Evolutionary conservation across 64 coral and sea anemone species (phyloP).

Genomic region (Porites lutea): DNA sequence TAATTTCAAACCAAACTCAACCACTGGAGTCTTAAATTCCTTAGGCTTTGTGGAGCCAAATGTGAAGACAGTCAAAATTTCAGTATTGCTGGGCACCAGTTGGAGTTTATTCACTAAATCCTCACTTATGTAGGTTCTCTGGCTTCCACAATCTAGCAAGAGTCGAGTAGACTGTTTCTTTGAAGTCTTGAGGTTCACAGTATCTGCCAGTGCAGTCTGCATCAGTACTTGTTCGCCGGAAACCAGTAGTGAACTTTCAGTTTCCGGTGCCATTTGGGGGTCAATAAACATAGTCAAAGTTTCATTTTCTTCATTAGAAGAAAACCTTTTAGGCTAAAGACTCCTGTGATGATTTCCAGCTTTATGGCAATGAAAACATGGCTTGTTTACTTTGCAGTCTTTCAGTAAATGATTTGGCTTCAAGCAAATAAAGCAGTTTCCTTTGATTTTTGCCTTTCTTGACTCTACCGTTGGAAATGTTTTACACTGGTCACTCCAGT

Average conservation of each 20-base stretch:
- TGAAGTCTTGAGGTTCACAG: slow-evolving; percentile 39
- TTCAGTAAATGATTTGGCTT: slow-evolving; percentile 68
- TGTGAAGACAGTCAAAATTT: slow-evolving; percentile 51
- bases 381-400: slow-evolving; percentile 61
- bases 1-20: too few species aligned
- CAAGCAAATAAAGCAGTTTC: slow-evolving; percentile 60
- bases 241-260: slow-evolving; percentile 37
- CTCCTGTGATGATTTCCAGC: slow-evolving; percentile 64
- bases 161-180: slow-evolving; percentile 20
- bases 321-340: slow-evolving; percentile 62
- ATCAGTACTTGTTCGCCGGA: slow-evolving; percentile 49
- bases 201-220: slow-evolving; percentile 26
- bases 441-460: slow-evolving; percentile 70
- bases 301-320: slow-evolving; percentile 17
- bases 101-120: slow-evolving; percentile 59
- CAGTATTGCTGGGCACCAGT: slow-evolving; percentile 34
- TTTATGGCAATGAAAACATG: slow-evolving; percentile 62
- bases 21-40: too few species aligned
- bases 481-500: slow-evolving; percentile 62
- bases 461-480: slow-evolving; percentile 41
- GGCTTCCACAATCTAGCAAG: slow-evolving; percentile 45
- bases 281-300: slow-evolving; percentile 10
- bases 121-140: slow-evolving; percentile 58
- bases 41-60: too few species aligned
- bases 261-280: not conserved